Base-by-base conservation (phyloP, 1,140 invertebrate species). In the Pteromalus puparum region DNA sequence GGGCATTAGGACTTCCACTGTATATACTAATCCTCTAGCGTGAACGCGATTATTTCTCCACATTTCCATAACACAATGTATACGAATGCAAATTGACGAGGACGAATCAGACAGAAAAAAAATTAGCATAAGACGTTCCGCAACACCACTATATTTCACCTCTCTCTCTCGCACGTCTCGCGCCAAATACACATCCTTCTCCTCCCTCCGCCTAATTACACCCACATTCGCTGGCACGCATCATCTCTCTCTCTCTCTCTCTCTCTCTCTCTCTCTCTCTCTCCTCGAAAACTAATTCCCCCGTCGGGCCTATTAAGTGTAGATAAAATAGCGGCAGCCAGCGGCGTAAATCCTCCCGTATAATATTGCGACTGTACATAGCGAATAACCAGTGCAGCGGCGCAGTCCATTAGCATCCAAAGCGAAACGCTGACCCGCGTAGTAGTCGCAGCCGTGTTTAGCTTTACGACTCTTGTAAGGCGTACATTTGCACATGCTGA, bases 331-430 rank as follows among this genome's bases (percentile, higher is more conserved):
- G 24, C 13, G 15, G 38, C 15, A 67, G 76, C 10, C 5, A 76
- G 15, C 46, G 4, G 6, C 34, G 76, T 70, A 80, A 68, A 70
- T 28, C 61, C 67, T 48, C 68, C 30, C 30, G 30, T 34, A 42
- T 61, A 61, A 61, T n/a, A n/a, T 61, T n/a, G 53, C 53, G 4
- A 7, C 53, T n/a, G 53, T 48, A 48, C 13, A 18, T 18, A 48
- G 46, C 46, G 13, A 7, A 61, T 18, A 18, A 61, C 0, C 53
- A 61, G 21, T 15, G 42, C n/a, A n/a, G 21, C n/a, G 67, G 24
- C 28, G 12, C 26, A n/a, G 42, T 46, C 72, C 53, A 81, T 81
- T 81, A 81, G 80, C 80, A 81, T 81, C 80, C 80, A 81, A 81
- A 81, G 80, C 48, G 80, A 81, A 81, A 81, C 21, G 48, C 70